These are phyloP conservation scores for Tachysurus vachellii DNA, from an alignment of 2,113 vertebrate species.

Conservation along the genomic window DNA sequence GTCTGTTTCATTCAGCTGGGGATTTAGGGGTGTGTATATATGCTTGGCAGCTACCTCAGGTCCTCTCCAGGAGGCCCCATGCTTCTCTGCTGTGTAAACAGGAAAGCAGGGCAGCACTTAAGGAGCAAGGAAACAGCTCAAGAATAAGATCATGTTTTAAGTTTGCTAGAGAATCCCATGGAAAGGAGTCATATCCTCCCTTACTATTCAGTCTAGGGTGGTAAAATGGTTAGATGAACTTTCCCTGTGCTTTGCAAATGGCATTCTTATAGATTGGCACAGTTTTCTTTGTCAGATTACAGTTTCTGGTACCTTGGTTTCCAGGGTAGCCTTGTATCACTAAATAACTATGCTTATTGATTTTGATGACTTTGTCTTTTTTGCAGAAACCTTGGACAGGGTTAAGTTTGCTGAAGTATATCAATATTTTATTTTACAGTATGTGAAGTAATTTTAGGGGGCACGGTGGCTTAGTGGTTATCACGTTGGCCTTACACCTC, in stretches of 20 bases:
- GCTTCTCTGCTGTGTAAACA: slow-evolving; percentile 49
- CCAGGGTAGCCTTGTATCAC: slow-evolving; percentile 31
- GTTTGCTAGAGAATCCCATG: slow-evolving; percentile 10
- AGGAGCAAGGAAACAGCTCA: slow-evolving; percentile 36
- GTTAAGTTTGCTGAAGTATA: background rate
- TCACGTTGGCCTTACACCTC: no score
- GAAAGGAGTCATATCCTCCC: background rate
- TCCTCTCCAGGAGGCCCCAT: slow-evolving; percentile 11
- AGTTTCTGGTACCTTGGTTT: slow-evolving; percentile 19
- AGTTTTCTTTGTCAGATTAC: background rate
- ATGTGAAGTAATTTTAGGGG: background rate
- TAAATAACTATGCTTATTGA: slow-evolving; percentile 21
- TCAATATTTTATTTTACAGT: background rate
- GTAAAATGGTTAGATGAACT: background rate
- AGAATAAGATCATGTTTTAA: slow-evolving; percentile 41
- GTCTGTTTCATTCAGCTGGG: slow-evolving; percentile 3
- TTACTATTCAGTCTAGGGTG: background rate
- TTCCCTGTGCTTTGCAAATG: background rate
- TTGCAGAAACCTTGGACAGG: background rate
- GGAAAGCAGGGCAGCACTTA: slow-evolving; percentile 45
- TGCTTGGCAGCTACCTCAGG: slow-evolving; percentile 6
- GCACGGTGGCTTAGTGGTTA: no score
- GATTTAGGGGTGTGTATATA: background rate
- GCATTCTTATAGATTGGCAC: background rate
- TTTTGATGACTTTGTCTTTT: slow-evolving; percentile 11